Evolutionary conservation across 2,113 vertebrate species (phyloP).

Genomic region (Daphoenositta chrysoptera): DNA sequence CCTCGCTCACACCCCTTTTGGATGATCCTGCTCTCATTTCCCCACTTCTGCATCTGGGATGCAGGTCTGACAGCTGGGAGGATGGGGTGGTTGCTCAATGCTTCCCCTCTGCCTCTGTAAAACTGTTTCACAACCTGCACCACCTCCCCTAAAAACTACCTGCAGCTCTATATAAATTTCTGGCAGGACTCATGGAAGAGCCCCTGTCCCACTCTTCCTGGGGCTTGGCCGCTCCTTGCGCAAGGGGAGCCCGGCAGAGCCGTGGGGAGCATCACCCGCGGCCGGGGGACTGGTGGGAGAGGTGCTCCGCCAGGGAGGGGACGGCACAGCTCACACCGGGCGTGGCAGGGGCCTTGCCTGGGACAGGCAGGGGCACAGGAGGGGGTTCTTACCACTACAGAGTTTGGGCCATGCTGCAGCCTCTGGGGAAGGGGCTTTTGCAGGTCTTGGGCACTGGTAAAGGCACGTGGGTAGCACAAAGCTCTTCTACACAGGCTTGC

Average conservation of each 20-base stretch:
- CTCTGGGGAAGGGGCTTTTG: not conserved
- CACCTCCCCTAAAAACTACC: not conserved
- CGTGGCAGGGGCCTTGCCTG: rapidly evolving
- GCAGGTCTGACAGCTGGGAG: not conserved
- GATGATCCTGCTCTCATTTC: not conserved
- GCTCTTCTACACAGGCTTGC: not conserved
- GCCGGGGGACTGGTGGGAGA: not conserved
- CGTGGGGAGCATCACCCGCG: rapidly evolving
- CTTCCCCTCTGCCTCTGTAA: not conserved
- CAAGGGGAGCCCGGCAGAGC: rapidly evolving
- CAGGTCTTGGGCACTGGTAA: too few species aligned
- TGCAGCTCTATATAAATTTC: not conserved
- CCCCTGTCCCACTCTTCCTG: rapidly evolving
- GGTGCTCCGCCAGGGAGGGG: not conserved
- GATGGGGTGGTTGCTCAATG: not conserved
- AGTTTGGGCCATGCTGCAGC: not conserved
- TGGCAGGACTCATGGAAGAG: not conserved
- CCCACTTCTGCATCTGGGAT: not conserved
- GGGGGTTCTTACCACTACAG: rapidly evolving
- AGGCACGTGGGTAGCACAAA: not conserved
- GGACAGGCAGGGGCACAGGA: not conserved
- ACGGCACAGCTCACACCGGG: not conserved
- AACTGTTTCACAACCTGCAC: not conserved
- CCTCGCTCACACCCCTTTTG: not conserved
- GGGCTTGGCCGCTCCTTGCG: not conserved